Evolutionary conservation across 1,140 invertebrate genomes (phyloP).

Genomic region (Nasonia longicornis): DNA sequence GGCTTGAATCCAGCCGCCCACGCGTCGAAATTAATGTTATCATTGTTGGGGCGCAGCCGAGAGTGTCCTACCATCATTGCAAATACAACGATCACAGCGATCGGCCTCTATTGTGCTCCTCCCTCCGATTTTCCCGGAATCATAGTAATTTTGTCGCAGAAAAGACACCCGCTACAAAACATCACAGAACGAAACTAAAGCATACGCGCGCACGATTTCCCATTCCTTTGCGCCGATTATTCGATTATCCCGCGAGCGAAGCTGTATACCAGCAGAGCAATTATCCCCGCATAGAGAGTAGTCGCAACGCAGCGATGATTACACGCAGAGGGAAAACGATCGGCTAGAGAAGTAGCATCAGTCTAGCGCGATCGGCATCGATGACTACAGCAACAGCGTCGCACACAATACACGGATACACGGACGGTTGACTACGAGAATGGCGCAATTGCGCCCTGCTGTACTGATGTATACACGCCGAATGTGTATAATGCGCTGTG

Average conservation of each 20-base stretch:
- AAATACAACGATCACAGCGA: no score
- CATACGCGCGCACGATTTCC: not conserved
- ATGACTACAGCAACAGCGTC: conserved; percentile 10
- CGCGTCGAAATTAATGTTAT: no score
- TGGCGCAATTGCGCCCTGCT: conserved; percentile 49
- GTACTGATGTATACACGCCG: not conserved
- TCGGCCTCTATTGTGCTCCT: no score
- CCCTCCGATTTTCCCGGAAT: no score
- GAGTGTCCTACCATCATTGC: no score
- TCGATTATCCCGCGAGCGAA: not conserved
- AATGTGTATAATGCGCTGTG: not conserved
- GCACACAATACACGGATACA: conserved; percentile 56
- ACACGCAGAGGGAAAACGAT: not conserved
- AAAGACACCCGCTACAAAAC: not conserved
- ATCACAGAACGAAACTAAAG: not conserved
- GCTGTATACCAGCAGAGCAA: not conserved
- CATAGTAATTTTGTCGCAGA: not conserved
- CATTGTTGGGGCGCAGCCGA: no score
- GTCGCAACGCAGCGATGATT: not conserved
- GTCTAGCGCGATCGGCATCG: conserved; percentile 10
- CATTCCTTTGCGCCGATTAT: not conserved
- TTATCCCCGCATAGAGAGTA: not conserved
- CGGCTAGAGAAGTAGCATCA: not conserved
- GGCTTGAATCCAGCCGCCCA: no score
- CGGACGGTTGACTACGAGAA: conserved; percentile 54